Evolutionary conservation across 2,113 vertebrate species (phyloP), one percentile per base, ranked within the genome.

Genomic region (Piaya cayana): DNA sequence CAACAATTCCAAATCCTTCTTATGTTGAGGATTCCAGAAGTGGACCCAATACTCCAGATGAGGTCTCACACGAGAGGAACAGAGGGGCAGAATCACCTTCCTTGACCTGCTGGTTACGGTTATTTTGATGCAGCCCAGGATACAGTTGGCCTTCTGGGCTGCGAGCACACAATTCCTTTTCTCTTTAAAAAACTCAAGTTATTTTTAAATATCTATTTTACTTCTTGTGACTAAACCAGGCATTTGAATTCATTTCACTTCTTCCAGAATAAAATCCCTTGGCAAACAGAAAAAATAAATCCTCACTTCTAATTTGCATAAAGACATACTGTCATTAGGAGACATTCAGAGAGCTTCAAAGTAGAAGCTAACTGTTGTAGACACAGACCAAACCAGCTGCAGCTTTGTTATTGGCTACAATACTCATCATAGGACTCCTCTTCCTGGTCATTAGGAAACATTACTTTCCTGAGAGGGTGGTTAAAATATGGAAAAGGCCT

Each of bases 211-310:
- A 14, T 45, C 2, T 32, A 45, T 58, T 88, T 91, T 62, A 62
- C 3, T 25, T 74, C 17, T 72, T 71, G 4, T 26, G 42, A 88
- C 8, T 32, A 68, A 75, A 39, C 2, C 1, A 36, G 82, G 70
- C 1, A 39, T 4, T 45, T 6, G 0, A 78, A 89, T 34, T 69
- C 0, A 62, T 42, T 67, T 82, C 1, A 14, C 42, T 82, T 87
- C 12, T 45, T 86, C 47, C 30, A 17, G 10, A 2, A 43, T 34
- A 32, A 79, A 34, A 3, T 47, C 11, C 5, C 11, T 53, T 69
- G 6, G 3, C 4, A 70, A 86, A 55, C 32, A 4, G 11, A 3
- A 2, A 9, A n/a, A 74, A 19, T 43, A 6, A 43, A 22, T 15
- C 6, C 25, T 34, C 1, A 30, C 69, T 76, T 82, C 11, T 45